Conservation (phyloP, 2,888 invertebrate species). For the Celastrina argiolus region DNA sequence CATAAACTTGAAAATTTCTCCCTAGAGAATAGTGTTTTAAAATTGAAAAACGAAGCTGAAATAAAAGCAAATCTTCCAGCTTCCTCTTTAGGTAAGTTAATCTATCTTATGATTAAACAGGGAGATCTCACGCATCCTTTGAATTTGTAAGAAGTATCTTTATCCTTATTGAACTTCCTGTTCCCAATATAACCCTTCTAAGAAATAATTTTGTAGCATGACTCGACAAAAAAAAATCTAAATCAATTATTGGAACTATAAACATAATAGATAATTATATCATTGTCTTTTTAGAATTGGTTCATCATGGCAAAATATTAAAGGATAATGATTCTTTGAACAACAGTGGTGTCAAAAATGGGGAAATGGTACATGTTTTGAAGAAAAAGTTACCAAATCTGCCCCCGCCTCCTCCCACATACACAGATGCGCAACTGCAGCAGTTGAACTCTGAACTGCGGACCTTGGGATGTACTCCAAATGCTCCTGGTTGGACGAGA, state of each 20-base stretch:
- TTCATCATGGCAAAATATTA: slow-evolving; percentile 84
- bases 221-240: background rate
- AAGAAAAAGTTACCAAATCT: slow-evolving; percentile 61
- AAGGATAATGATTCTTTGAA: slow-evolving; percentile 78
- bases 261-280: background rate
- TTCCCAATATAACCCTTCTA: background rate
- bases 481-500: slow-evolving; percentile 80
- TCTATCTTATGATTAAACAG: background rate
- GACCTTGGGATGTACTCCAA: slow-evolving; percentile 76
- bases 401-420: slow-evolving; percentile 58
- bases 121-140: background rate
- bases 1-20: slow-evolving; percentile 77
- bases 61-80: slow-evolving; percentile 75
- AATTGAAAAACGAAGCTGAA: slow-evolving; percentile 77
- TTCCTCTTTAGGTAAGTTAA: slow-evolving; percentile 70
- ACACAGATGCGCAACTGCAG: slow-evolving; percentile 79
- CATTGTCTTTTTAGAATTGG: slow-evolving; percentile 74
- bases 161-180: background rate
- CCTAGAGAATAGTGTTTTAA: slow-evolving; percentile 79
- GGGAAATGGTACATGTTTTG: slow-evolving; percentile 77
- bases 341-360: slow-evolving; percentile 79
- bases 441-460: slow-evolving; percentile 80
- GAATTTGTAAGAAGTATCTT: background rate
- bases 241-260: background rate
- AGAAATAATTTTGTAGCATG: background rate